Conservation (phyloP, 2,797 vertebrate species). For the Anguilla megastoma region DNA sequence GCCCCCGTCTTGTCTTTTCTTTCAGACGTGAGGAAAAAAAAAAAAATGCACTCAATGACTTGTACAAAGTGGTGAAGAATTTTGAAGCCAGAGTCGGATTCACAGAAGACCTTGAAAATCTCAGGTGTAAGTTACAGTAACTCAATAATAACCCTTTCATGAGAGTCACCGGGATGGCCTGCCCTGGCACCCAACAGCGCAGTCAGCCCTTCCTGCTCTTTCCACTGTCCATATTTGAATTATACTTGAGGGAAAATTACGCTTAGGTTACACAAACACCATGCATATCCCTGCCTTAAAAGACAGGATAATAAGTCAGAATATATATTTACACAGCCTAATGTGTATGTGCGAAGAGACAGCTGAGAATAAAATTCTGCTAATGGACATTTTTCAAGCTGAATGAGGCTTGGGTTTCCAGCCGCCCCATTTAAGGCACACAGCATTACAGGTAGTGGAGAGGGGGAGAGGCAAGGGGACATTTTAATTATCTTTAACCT, state of each 20-base stretch:
- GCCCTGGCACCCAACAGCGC: conserved; percentile 2
- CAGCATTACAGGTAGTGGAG: background rate
- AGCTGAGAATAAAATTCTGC: conserved; percentile 21
- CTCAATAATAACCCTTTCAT: conserved; percentile 58
- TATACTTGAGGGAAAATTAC: conserved; percentile 64
- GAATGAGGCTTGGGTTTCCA: background rate
- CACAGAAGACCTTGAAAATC: conserved; percentile 81
- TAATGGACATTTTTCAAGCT: conserved; percentile 24
- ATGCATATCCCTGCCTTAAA: conserved; percentile 68
- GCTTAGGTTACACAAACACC: conserved; percentile 64
- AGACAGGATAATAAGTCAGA: conserved; percentile 76
- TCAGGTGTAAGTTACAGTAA: conserved; percentile 75
- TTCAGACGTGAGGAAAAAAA: conserved; percentile 67
- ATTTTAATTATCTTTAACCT: background rate
- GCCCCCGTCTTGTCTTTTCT: conserved; percentile 47
- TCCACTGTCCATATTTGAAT: conserved; percentile 63
- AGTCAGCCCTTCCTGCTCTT: background rate
- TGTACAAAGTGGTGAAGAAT: conserved; percentile 78
- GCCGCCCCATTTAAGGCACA: background rate
- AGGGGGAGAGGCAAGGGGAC: background rate
- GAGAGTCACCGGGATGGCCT: conserved; percentile 17
- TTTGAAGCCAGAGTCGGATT: conserved; percentile 78
- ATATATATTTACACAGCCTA: conserved; percentile 75
- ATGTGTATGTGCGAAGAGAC: conserved; percentile 67
- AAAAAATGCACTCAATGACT: conserved; percentile 75